These are phyloP conservation scores for Digitonthophagus gazella DNA, from an alignment of 2,888 invertebrate species.

Conservation along the genomic window DNA sequence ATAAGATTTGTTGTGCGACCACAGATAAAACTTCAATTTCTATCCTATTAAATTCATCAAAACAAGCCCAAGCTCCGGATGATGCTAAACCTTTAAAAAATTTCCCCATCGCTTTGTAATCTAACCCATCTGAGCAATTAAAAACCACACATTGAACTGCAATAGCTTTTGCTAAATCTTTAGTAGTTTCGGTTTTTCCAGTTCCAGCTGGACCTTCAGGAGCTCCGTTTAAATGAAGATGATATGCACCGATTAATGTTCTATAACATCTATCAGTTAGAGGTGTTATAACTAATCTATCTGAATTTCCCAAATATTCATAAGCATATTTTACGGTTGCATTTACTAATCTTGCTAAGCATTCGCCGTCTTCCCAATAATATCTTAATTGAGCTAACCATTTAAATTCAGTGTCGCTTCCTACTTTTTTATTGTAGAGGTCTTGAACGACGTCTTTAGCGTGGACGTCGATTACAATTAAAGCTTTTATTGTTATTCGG, in stretches of 20 bases:
- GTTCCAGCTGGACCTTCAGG: conserved; percentile 85
- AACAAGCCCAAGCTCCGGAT: conserved; percentile 85
- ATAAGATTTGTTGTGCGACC: conserved; percentile 82
- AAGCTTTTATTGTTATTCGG: conserved; percentile 75
- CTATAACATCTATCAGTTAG: conserved; percentile 78
- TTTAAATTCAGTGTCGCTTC: conserved; percentile 75
- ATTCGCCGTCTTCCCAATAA: conserved; percentile 68
- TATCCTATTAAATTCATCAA: conserved; percentile 85
- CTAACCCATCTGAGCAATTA: conserved; percentile 83
- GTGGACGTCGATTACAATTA: conserved; percentile 84
- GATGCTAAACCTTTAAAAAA: conserved; percentile 81
- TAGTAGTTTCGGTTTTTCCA: conserved; percentile 88
- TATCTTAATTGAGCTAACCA: conserved; percentile 83
- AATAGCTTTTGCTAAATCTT: conserved; percentile 88
- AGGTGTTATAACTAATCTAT: conserved; percentile 73
- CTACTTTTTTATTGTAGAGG: conserved; percentile 61
- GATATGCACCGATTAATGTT: conserved; percentile 79
- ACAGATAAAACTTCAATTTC: conserved; percentile 83
- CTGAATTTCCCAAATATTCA: conserved; percentile 81
- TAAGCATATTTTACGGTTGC: conserved; percentile 77
- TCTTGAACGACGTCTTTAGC: conserved; percentile 78
- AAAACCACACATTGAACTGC: conserved; percentile 89
- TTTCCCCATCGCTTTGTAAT: conserved; percentile 85
- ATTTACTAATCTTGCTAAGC: conserved; percentile 72
- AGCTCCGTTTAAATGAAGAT: conserved; percentile 80